A percentile compares a stretch with the other conserved stretches of the same genome.
These are phyloP conservation scores for Bradypodion pumilum DNA, from an alignment of 2,797 vertebrate genomes.

Conservation along the genomic window DNA sequence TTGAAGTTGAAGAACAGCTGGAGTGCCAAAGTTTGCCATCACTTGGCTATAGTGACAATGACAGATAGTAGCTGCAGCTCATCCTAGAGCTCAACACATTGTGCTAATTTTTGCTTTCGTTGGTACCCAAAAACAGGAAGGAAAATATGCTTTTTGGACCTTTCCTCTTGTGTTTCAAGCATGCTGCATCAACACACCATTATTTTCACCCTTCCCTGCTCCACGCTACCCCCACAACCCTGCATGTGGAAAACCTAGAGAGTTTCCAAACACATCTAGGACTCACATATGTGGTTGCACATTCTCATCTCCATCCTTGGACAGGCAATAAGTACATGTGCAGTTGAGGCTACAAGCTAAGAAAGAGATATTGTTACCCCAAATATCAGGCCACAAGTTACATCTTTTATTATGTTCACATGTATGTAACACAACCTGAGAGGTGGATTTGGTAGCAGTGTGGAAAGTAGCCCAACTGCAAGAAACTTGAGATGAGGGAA, in stretches of 20 bases:
- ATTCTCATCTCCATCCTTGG: neutral
- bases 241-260: neutral
- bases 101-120: neutral
- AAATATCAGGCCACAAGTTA: neutral
- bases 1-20: no score
- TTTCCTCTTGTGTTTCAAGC: neutral
- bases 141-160: neutral
- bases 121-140: neutral
- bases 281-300: no score
- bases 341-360: neutral
- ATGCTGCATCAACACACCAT: neutral
- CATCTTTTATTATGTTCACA: neutral
- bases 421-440: neutral
- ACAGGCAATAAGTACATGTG: neutral
- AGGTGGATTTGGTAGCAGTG: neutral
- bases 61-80: no score
- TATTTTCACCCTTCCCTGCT: neutral
- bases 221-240: neutral
- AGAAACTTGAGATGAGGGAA: neutral
- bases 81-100: neutral
- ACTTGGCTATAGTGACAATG: no score
- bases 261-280: neutral
- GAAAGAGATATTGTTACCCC: neutral
- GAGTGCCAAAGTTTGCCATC: no score
- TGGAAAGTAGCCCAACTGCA: neutral